Base-by-base conservation (phyloP, 2,797 vertebrate genomes). In the Benthosema pterotum region DNA sequence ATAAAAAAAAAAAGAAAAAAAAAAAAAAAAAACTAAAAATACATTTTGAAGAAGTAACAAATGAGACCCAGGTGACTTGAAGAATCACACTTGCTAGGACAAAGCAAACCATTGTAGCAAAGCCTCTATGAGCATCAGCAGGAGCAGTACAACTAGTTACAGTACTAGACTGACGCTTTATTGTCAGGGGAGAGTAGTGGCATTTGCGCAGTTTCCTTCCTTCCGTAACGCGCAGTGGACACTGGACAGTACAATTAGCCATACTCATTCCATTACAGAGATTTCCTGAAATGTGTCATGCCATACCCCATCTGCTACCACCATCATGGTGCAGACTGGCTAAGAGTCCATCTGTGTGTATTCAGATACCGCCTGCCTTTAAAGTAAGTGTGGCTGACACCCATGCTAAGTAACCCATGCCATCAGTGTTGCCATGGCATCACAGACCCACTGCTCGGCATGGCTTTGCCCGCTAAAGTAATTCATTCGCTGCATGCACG, bases 351-450 rank as follows among this genome's bases (percentile, higher is more conserved):
- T 85, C 75, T 84, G 81, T 79, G 72, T 86, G 67, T 71, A 57
- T 70, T 80, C 79, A 72, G 68, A 79, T 65, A 61, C 73, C 77
- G 82, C 80, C 74, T 81, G 74, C 78, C 77, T 74, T 76, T 77
- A 78, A 74, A 80, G 69, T 83, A 74, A 74, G 80, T 79, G 81
- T 84, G 78, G 83, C 78, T 84, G 74, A 80, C 79, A 77, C 78
- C 79, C 76, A 78, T 77, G 62, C 77, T 78, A 72, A 85, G 74
- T 77, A 87, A 82, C 77, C 77, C 83, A 75, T 88, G 82, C 80
- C 83, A 79, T 80, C 83, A 67, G 74, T 75, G 87, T 89, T 90
- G 83, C 87, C 83, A 89, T 88, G 83, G 84, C 63, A 75, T 74
- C 68, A 63, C 76, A 79, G 75, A 78, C 76, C 79, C 48, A 14